Conservation (phyloP, 2,113 vertebrate genomes). For the Mormyrus lacerda region DNA sequence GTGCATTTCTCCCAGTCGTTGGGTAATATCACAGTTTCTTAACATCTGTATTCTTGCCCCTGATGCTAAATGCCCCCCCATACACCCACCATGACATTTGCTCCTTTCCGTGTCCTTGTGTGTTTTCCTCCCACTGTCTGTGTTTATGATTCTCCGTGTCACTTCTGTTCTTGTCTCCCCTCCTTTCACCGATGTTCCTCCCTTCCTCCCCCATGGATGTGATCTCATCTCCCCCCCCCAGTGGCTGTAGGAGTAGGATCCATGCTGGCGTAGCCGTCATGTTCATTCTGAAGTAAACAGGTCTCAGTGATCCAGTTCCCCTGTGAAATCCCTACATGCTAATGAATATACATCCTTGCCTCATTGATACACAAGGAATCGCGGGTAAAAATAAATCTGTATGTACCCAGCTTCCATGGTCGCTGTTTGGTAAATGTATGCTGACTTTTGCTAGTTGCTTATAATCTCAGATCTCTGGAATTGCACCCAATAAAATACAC, state of each 20-base stretch:
- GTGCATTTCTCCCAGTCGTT: background rate
- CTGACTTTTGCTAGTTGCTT: background rate
- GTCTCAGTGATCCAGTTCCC: background rate
- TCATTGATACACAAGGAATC: background rate
- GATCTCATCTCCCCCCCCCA: background rate
- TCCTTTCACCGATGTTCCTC: background rate
- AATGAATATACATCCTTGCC: background rate
- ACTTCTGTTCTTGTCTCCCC: background rate
- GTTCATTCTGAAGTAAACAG: background rate
- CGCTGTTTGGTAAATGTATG: background rate
- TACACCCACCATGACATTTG: background rate
- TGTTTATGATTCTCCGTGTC: background rate
- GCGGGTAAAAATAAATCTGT: background rate
- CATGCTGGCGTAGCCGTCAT: background rate
- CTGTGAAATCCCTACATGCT: background rate
- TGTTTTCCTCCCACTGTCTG: background rate
- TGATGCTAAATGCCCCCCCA: background rate
- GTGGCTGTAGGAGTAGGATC: background rate
- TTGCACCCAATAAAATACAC: background rate
- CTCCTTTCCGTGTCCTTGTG: background rate
- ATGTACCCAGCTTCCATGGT: background rate
- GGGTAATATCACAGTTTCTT: background rate
- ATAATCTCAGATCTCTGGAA: background rate
- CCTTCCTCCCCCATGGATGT: background rate
- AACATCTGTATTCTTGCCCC: background rate